phyloP scores from a whole-genome alignment of 1,140 invertebrate species.

The Aporrectodea caliginosa region DNA sequence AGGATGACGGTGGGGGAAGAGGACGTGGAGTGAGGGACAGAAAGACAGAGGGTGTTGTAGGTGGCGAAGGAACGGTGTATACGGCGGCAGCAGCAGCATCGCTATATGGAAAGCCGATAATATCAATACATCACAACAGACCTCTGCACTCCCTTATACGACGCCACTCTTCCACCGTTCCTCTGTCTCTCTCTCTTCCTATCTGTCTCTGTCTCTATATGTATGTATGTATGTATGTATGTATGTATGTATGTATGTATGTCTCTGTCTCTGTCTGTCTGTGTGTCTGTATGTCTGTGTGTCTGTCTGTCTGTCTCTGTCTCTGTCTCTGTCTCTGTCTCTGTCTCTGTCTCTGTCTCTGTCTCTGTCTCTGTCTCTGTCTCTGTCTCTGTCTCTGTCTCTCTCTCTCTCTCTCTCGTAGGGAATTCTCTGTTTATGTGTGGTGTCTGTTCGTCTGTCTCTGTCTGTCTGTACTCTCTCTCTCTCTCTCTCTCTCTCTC shows the following conservation, averaged over 20 bases:
- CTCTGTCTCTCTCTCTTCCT: not conserved
- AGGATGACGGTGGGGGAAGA: too few relatives aligned
- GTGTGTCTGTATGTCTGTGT: not conserved
- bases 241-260: not conserved
- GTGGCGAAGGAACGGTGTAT: too few relatives aligned
- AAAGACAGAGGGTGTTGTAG: too few relatives aligned
- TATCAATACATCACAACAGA: too few relatives aligned
- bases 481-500: too few relatives aligned
- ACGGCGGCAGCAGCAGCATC: too few relatives aligned
- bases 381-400: not conserved
- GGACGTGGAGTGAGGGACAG: too few relatives aligned
- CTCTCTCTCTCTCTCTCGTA: conserved; percentile 1
- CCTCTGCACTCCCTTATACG: too few relatives aligned
- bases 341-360: not conserved
- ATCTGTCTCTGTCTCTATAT: not conserved
- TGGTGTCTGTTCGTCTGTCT: not conserved
- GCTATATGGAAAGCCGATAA: too few relatives aligned
- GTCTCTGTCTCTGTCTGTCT: not conserved
- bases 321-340: not conserved
- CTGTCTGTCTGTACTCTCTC: not conserved
- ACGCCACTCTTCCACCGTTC: too few relatives aligned
- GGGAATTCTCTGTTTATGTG: not conserved
- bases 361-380: not conserved
- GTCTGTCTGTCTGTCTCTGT: not conserved
- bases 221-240: not conserved